Evolutionary conservation across 2,113 vertebrate genomes (phyloP).

Genomic region (Tragulus kanchil): DNA sequence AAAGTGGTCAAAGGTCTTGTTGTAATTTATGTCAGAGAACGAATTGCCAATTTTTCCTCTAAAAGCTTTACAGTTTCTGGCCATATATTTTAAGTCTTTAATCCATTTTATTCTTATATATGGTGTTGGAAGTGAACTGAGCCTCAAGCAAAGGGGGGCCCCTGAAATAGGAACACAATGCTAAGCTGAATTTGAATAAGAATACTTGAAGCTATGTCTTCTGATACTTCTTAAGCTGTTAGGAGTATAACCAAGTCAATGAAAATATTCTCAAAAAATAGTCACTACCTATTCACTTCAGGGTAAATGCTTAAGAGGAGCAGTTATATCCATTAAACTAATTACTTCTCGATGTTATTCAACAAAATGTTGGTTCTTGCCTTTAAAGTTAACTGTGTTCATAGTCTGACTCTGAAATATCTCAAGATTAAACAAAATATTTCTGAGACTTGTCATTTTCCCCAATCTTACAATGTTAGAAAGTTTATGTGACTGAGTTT

Average conservation of each 20-base stretch:
- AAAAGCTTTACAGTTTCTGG: background rate
- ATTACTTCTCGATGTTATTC: conserved; percentile 13
- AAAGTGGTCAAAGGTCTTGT: background rate
- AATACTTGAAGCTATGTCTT: background rate
- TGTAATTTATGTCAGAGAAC: background rate
- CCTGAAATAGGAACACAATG: background rate
- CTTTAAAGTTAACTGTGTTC: background rate
- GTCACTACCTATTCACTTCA: background rate
- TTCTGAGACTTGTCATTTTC: background rate
- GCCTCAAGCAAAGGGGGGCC: background rate
- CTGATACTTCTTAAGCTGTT: background rate
- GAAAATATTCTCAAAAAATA: conserved; percentile 20
- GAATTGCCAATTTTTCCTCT: background rate
- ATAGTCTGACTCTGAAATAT: background rate
- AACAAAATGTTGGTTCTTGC: background rate
- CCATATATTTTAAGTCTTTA: background rate
- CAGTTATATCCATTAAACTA: background rate
- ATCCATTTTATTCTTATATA: background rate
- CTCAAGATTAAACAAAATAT: background rate
- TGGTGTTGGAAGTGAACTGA: background rate
- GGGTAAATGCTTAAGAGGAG: background rate
- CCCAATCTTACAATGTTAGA: background rate
- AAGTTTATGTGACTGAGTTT: conserved; percentile 7
- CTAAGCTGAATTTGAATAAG: background rate
- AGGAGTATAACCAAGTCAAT: background rate